A percentile compares a stretch with the other conserved stretches of the same genome.
Evolutionary conservation across 2,888 invertebrate genomes (phyloP).

Genomic region (Eupeodes latifasciatus): DNA sequence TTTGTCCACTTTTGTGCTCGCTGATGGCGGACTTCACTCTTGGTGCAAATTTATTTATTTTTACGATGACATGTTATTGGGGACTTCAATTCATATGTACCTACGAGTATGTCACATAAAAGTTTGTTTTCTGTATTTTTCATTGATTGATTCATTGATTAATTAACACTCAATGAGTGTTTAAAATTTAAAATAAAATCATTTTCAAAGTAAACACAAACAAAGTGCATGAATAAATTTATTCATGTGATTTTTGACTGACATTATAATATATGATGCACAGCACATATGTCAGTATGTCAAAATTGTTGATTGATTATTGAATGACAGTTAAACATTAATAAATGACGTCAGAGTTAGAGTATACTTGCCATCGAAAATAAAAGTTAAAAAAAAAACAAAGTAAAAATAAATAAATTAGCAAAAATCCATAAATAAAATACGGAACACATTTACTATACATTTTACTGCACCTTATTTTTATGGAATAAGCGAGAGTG

Average conservation of each 20-base stretch:
- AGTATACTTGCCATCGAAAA: neutral
- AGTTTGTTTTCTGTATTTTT: slow-evolving; percentile 8
- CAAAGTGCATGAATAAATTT: slow-evolving; percentile 28
- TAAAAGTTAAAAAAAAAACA: neutral
- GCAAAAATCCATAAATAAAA: too few relatives aligned
- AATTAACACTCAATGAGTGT: slow-evolving; percentile 62
- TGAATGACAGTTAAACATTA: slow-evolving; percentile 9
- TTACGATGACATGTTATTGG: slow-evolving; percentile 23
- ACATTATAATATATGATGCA: neutral
- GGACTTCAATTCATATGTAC: neutral
- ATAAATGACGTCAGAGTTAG: slow-evolving; percentile 8
- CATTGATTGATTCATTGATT: slow-evolving; percentile 60
- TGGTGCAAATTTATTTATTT: slow-evolving; percentile 22
- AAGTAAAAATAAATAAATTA: neutral
- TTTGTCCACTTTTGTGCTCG: slow-evolving; percentile 9
- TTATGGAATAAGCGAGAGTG: too few relatives aligned
- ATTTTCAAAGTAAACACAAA: slow-evolving; percentile 18
- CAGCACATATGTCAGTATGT: neutral
- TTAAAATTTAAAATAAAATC: slow-evolving; percentile 32
- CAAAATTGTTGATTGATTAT: slow-evolving; percentile 7
- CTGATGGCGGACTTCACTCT: neutral
- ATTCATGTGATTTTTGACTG: slow-evolving; percentile 57
- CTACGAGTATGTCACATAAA: neutral
- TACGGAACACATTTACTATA: too few relatives aligned
- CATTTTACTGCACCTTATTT: neutral